phyloP scores from a whole-genome alignment of 1,140 invertebrate genomes.

The Phymastichus coffea region DNA sequence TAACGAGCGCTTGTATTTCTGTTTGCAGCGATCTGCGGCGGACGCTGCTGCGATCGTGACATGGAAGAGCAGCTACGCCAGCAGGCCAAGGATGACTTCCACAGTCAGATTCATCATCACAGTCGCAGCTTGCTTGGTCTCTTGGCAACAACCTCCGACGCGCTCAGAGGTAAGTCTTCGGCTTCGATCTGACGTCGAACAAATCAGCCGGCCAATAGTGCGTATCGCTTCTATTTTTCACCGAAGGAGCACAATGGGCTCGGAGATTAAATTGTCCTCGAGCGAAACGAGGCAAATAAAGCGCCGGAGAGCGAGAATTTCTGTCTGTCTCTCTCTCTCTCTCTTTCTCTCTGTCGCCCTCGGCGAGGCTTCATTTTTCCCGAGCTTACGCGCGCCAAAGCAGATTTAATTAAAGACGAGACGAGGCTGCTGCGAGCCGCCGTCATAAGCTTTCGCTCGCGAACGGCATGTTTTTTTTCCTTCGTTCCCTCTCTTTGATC shows the following conservation, averaged over 20 bases:
- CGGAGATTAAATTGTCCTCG: slow-evolving; percentile 20
- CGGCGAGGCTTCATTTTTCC: neutral
- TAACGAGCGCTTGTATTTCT: no score
- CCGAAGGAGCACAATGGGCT: slow-evolving; percentile 1
- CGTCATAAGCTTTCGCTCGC: neutral
- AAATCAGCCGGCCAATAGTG: neutral
- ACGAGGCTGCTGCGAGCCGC: no score
- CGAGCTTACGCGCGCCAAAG: neutral
- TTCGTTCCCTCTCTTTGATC: neutral
- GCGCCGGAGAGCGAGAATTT: neutral
- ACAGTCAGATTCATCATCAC: slow-evolving; percentile 60
- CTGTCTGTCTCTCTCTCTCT: neutral
- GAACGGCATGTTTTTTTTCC: neutral
- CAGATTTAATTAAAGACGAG: no score
- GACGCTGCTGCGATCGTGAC: slow-evolving; percentile 62
- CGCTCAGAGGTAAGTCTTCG: slow-evolving; percentile 61
- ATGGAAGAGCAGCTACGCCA: slow-evolving; percentile 59
- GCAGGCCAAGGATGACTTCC: slow-evolving; percentile 61
- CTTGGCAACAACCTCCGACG: slow-evolving; percentile 62
- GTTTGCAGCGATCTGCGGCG: slow-evolving; percentile 57
- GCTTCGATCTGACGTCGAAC: neutral
- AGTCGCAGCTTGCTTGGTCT: slow-evolving; percentile 65
- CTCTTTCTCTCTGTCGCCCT: neutral
- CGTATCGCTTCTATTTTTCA: slow-evolving; percentile 1
- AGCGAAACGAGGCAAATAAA: slow-evolving; percentile 11